Evolutionary conservation across 2,113 vertebrate genomes (phyloP), one percentile per base, ranked within the genome.

Genomic region (Sprattus sprattus): DNA sequence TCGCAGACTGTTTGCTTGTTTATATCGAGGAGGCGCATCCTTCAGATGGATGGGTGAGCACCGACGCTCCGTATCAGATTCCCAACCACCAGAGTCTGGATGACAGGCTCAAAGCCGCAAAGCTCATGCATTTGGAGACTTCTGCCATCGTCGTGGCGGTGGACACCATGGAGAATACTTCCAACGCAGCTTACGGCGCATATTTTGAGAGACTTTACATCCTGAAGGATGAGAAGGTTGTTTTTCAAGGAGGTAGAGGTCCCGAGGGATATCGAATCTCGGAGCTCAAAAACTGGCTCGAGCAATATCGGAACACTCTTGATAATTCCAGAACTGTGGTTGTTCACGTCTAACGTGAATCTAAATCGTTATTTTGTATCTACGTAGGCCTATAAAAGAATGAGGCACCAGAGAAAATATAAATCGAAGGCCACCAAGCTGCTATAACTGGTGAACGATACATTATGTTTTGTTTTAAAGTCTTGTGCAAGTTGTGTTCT

Each of bases 1-100:
- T 98, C 89, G 98, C 98, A 16, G 98, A 99, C 96, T 99, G 97
- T 84, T 93, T 99, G 89, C 96, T 99, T 89, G 96, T 99, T 80
- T 99, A 99, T 92, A 99, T 99, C 87, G 98, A 99, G 91, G 98
- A 99, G 92, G 98, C 98, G 83, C 98, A 99, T 90, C 98, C 98
- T 6, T 97, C 97, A 15, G 98, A 99, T 92, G 98, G 98, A 92
- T 99, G 98, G 98, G 95, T 97, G 94, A 99, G 97, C 95, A 97
- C 97, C 0, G 99, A 99, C 91, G 97, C 99, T 28, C 96, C 97
- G 80, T 98, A 97, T 85, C 95, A 96, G 93, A 99, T 99, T 92
- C 98, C 97, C 50, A 96, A 95, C 91, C 98, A 99, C 95, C 97
- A 96, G 83, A 97, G 97, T 94, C 93, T 99, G 92, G 97, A 99